Base-by-base conservation (phyloP, 2,888 invertebrate genomes). In the Plemyria rubiginata region DNA sequence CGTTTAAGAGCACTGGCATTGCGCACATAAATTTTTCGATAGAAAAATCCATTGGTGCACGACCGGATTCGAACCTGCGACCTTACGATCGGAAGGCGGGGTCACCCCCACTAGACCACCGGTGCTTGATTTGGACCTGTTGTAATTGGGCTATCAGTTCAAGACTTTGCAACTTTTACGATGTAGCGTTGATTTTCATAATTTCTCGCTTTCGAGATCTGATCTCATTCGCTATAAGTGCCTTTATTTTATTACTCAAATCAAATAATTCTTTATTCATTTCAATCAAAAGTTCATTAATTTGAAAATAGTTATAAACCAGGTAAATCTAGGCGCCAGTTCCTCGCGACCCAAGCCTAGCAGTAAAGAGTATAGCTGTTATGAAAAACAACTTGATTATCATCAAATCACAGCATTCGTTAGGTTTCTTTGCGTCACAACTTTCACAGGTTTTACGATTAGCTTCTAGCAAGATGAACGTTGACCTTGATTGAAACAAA, bases 121-220 rank as follows among this genome's bases (percentile, higher is more conserved):
- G n/a, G n/a, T 59, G 60, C 68, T 66, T 58, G 29, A 48, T 55
- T 61, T 15, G 38, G 55, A 59, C 56, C 57, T 51, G 62, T 55
- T 54, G 45, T 66, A 63, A 70, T 68, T 63, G 66, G 55, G 62
- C 62, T 67, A 68, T 50, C 61, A 40, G 57, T 62, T 65, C 54
- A 66, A 67, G 46, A 62, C 51, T 50, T 49, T 50, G 46, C 51
- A 62, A 40, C 45, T 54, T 54, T 46, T 54, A 50, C 48, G 13
- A 62, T 62, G 32, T 57, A 43, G 7, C 29, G 38, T 54, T 50
- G 32, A 54, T 51, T 36, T 62, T 62, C 29, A 60, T 53, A 5
- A 53, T 48, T 16, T 53, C 40, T 15, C 49, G 22, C 43, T 40
- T 49, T 55, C 40, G 9, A 48, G 16, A 55, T 55, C 22, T 22